Conservation (phyloP, 2,888 invertebrate genomes). For the Mimachlamys varia region DNA sequence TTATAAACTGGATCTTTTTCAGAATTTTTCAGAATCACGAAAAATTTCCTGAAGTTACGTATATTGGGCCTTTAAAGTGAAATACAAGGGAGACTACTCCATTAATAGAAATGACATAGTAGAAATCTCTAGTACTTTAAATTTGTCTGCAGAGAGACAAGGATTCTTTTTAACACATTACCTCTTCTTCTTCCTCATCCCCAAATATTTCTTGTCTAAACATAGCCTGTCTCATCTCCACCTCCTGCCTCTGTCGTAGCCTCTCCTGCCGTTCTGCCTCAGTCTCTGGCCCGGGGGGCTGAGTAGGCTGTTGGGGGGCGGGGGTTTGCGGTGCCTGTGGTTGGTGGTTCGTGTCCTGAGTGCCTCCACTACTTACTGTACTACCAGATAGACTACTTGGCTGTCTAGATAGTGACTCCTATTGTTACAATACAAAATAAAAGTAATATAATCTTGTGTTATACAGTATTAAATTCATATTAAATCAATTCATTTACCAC, state of each 20-base stretch:
- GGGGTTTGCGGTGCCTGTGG: neutral
- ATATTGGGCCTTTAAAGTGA: too few relatives aligned
- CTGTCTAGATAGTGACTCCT: conserved; percentile 24
- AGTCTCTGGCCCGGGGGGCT: conserved; percentile 46
- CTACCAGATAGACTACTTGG: conserved; percentile 11
- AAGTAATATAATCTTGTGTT: neutral
- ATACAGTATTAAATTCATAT: neutral
- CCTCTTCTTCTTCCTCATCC: conserved; percentile 49
- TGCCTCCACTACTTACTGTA: neutral
- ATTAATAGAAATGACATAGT: too few relatives aligned
- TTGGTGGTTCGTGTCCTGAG: neutral
- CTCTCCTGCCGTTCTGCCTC: conserved; percentile 51
- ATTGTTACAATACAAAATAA: neutral
- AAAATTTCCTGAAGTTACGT: too few relatives aligned
- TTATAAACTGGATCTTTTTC: too few relatives aligned
- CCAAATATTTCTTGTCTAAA: conserved; percentile 37
- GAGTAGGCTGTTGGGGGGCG: neutral
- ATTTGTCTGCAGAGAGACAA: too few relatives aligned
- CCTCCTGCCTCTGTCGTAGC: conserved; percentile 52
- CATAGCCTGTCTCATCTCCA: conserved; percentile 58
- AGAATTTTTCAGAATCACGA: too few relatives aligned
- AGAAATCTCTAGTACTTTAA: too few relatives aligned
- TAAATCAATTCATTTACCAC: too few relatives aligned
- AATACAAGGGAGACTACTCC: too few relatives aligned
- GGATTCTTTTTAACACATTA: neutral